Base-by-base conservation (phyloP, 2,113 vertebrate species). In the Atherinomorus stipes region DNA sequence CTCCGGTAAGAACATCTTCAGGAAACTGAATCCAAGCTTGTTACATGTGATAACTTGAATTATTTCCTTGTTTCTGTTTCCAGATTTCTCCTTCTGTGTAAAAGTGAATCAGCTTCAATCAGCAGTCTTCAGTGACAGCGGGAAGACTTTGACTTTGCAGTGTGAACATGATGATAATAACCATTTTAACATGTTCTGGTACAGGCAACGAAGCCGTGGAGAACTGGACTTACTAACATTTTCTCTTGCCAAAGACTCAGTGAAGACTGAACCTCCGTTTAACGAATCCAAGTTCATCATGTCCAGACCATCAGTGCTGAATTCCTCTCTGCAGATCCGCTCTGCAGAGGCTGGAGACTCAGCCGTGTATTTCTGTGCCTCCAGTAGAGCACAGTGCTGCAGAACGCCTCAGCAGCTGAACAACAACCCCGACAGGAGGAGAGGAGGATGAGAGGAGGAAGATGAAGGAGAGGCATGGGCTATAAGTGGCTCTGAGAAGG, bases 301-400 rank as follows among this genome's bases (percentile, higher is more conserved):
- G 56, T 42, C 23, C 7, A 18, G 72, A n/a, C 40, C 40, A 4
- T 10, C 26, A 0, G 0, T 65, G 16, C 12, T 70, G 15, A 52
- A 3, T 4, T 50, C 49, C 0, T 7, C 22, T 12, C 71, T 65
- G 28, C 21, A 60, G 45, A 65, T 75, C 3, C 6, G 54, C 3
- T 2, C 2, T 4, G 54, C 34, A 7, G 49, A 38, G 3, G 0
- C 4, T 22, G 62, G 0, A 65, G 62, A 74, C 53, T 52, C 13
- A 0, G 51, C 77, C 22, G 56, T 62, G 38, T 79, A 61, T 81
- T 79, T 62, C 57, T 73, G 69, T 25, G 76, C 69, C 2, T 66
- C 49, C 0, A 66, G 50, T 1, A 25, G 3, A 66, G 31, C 69
- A 75, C 54, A 50, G 12, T 49, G 80, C 13, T 49, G 52, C 2